These are phyloP conservation scores for Eospalax fontanierii DNA, from an alignment of 2,797 vertebrate genomes.

Conservation along the genomic window DNA sequence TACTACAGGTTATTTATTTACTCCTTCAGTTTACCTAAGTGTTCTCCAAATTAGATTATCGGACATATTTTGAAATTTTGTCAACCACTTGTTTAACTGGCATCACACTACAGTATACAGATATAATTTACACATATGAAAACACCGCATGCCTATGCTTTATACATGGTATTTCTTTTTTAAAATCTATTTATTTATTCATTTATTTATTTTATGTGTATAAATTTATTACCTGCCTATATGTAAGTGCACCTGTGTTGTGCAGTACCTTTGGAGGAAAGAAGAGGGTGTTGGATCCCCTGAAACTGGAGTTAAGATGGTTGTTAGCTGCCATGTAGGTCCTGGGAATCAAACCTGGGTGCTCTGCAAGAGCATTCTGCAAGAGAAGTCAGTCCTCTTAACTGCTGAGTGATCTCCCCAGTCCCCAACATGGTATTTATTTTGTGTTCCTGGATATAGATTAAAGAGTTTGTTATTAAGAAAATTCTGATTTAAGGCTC, in stretches of 20 bases:
- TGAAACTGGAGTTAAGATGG: too few relatives aligned
- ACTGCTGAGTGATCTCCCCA: too few relatives aligned
- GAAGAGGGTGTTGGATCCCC: too few relatives aligned
- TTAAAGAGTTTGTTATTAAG: background rate
- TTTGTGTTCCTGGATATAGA: background rate
- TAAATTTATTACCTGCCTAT: too few relatives aligned
- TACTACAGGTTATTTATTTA: background rate
- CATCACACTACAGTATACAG: background rate
- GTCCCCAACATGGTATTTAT: background rate
- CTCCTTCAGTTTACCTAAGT: background rate
- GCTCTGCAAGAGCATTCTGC: too few relatives aligned
- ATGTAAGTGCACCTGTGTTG: too few relatives aligned
- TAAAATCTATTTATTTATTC: too few relatives aligned
- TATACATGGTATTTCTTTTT: background rate
- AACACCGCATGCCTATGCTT: background rate
- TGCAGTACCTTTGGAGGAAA: too few relatives aligned
- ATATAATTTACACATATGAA: background rate
- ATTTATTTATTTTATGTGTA: too few relatives aligned
- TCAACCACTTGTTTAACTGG: slow-evolving; percentile 33
- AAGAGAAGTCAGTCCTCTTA: too few relatives aligned
- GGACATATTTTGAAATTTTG: slow-evolving; percentile 50
- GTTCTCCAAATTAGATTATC: background rate
- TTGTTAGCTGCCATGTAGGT: too few relatives aligned
- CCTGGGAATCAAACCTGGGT: too few relatives aligned
- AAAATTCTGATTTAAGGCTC: slow-evolving; percentile 24